Percentiles rank a stretch among this genome's conserved stretches.
These are phyloP conservation scores for Actinernus sp. DNA, from an alignment of 92 coral and sea anemone species.

Conservation along the genomic window DNA sequence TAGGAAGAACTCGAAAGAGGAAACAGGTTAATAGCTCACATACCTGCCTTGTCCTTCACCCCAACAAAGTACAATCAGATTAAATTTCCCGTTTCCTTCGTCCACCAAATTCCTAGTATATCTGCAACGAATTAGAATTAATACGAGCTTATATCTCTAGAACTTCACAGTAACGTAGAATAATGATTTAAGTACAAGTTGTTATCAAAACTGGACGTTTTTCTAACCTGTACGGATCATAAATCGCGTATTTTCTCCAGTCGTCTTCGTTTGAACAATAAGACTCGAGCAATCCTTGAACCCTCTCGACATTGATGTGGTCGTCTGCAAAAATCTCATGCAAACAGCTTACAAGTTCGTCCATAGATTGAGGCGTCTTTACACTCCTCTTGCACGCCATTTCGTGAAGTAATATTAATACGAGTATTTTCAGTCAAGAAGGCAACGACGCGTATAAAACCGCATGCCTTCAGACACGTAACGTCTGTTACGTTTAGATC, in stretches of 20 bases:
- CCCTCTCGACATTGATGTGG: slow-evolving; percentile 80
- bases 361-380: slow-evolving; percentile 62
- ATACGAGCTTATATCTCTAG: no score
- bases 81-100: slow-evolving; percentile 97
- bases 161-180: no score
- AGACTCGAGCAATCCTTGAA: slow-evolving; percentile 72
- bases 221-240: slow-evolving; percentile 84
- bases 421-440: no score
- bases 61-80: slow-evolving; percentile 94
- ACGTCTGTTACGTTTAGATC: no score
- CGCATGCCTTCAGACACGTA: no score
- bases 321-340: slow-evolving; percentile 80
- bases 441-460: no score
- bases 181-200: neutral
- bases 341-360: slow-evolving; percentile 72
- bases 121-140: slow-evolving; percentile 51
- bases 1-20: no score
- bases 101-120: slow-evolving; percentile 96
- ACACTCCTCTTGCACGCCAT: slow-evolving; percentile 63
- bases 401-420: no score
- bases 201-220: neutral
- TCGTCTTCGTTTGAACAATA: slow-evolving; percentile 82
- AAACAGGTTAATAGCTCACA: no score
- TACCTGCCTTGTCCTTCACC: slow-evolving; percentile 99
- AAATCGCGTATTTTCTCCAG: slow-evolving; percentile 89